These are phyloP conservation scores for Eptesicus fuscus DNA, from an alignment of 2,113 vertebrate genomes.

Conservation along the genomic window DNA sequence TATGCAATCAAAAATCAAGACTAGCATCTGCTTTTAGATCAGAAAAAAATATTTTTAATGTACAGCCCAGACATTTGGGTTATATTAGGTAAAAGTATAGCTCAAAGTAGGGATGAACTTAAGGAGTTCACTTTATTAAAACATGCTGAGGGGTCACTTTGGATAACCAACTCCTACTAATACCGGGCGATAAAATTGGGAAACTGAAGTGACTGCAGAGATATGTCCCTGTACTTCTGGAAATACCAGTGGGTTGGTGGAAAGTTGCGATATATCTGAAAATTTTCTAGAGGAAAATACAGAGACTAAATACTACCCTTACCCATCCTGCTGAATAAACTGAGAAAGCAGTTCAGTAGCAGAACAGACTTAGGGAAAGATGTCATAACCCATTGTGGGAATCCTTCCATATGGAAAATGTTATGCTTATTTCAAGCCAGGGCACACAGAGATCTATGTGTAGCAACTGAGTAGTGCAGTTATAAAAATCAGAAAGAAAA, in stretches of 20 bases:
- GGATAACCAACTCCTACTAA: neutral
- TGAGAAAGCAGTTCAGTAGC: neutral
- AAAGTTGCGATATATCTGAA: neutral
- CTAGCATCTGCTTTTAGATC: neutral
- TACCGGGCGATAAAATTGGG: neutral
- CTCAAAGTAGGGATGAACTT: neutral
- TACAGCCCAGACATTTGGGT: neutral
- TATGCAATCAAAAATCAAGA: neutral
- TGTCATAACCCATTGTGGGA: neutral
- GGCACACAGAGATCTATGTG: neutral
- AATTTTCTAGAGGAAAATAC: neutral
- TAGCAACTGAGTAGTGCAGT: neutral
- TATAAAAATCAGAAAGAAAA: neutral
- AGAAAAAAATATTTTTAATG: neutral
- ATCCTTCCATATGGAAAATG: neutral
- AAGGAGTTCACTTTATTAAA: neutral
- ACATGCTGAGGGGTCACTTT: neutral
- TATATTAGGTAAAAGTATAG: neutral
- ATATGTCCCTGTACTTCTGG: neutral
- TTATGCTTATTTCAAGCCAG: neutral
- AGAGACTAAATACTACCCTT: neutral
- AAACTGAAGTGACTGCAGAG: neutral
- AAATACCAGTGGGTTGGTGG: no score
- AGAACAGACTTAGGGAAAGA: neutral
- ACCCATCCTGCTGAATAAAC: rapidly evolving